Conservation (phyloP, 2,888 invertebrate genomes). For the Mimumesa dahlbomi region DNA sequence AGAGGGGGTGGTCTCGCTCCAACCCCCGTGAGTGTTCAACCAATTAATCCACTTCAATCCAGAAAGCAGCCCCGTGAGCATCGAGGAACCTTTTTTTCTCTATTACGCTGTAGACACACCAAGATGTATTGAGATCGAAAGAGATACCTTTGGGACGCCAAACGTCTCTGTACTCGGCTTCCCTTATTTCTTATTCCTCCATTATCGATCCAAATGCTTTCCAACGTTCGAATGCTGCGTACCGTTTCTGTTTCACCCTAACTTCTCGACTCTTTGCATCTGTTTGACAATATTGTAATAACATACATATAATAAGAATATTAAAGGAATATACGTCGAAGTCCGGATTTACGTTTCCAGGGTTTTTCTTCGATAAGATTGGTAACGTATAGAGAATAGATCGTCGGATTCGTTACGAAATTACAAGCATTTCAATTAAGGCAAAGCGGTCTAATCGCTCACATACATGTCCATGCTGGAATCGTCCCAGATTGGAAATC, state of each 20-base stretch:
- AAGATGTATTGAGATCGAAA: conserved; percentile 75
- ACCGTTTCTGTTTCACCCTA: too few species aligned
- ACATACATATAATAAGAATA: too few species aligned
- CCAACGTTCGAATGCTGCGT: background rate
- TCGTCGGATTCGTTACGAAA: too few species aligned
- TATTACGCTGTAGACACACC: conserved; percentile 63
- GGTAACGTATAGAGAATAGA: too few species aligned
- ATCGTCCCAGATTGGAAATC: conserved; percentile 54
- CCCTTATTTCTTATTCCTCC: conserved; percentile 20
- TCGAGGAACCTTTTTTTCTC: conserved; percentile 61
- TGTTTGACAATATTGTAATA: background rate
- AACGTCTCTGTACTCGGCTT: conserved; percentile 27
- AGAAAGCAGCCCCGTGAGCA: conserved; percentile 70
- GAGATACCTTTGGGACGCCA: conserved; percentile 62
- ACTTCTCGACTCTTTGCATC: too few species aligned
- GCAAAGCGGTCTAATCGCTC: too few species aligned
- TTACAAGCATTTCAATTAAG: conserved; percentile 27
- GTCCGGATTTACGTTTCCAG: too few species aligned
- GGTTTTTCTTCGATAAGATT: too few species aligned
- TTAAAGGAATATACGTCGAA: too few species aligned
- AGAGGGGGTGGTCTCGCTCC: conserved; percentile 59
- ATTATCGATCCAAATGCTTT: conserved; percentile 23
- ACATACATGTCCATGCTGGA: too few species aligned
- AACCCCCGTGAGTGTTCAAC: conserved; percentile 77
- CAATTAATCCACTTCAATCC: conserved; percentile 78